Evolutionary conservation across 1,140 invertebrate species (phyloP).

Genomic region (Trichonephila clavata): DNA sequence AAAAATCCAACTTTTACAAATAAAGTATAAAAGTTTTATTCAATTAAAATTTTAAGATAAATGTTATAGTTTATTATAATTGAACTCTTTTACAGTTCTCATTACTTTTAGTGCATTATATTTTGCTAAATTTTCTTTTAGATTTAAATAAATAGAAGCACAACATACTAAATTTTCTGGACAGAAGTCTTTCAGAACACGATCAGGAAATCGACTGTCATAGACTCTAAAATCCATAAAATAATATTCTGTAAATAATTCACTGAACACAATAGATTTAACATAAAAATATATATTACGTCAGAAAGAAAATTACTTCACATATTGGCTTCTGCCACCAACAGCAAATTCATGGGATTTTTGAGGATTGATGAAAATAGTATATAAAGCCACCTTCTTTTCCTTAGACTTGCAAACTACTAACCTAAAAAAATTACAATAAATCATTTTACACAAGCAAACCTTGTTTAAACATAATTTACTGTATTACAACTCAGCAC

Average conservation of each 20-base stretch:
- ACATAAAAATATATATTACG: neutral
- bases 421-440: conserved; percentile 83
- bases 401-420: conserved; percentile 85
- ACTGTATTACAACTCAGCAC: too few species aligned
- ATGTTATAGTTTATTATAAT: too few species aligned
- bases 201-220: conserved; percentile 45
- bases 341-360: conserved; percentile 90
- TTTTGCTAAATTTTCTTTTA: too few species aligned
- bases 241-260: neutral
- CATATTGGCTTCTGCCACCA: conserved; percentile 85
- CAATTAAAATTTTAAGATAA: too few species aligned
- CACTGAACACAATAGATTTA: neutral
- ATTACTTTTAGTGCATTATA: too few species aligned
- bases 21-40: too few species aligned
- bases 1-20: too few species aligned
- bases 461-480: too few species aligned
- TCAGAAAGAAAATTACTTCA: conserved; percentile 78
- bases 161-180: conserved; percentile 59
- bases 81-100: too few species aligned
- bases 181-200: conserved; percentile 49
- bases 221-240: conserved; percentile 63
- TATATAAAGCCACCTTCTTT: conserved; percentile 88
- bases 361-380: conserved; percentile 91
- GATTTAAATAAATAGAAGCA: neutral
- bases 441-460: too few species aligned